Evolutionary conservation across 2,113 vertebrate genomes (phyloP), one percentile per base, ranked within the genome.

Genomic region (Caloenas nicobarica): DNA sequence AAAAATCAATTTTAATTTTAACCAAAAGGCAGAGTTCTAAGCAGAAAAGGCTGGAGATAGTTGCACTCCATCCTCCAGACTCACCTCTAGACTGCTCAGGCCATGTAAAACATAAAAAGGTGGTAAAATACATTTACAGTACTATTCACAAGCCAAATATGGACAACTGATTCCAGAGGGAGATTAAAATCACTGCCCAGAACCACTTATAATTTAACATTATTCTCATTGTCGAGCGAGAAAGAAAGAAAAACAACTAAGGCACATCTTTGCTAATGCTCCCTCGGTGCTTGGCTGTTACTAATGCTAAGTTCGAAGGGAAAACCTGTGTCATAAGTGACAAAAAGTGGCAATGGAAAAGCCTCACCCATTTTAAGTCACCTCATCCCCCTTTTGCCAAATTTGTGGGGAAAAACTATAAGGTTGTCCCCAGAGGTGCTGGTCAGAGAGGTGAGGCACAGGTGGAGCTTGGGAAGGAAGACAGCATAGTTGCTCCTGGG

Each of bases 1-100:
- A 89, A 96, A 93, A 95, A 76, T 89, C 31, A 44, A 22, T 93
- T 65, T 86, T 91, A 81, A 50, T 92, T 92, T 96, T 96, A 91
- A 91, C 77, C 54, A 74, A 95, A 96, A 88, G 48, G 28, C 72
- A 83, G 51, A 69, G 34, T 76, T 95, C 61, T 79, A 88, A 91
- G 50, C 61, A 81, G 78, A 78, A 93, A 73, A 93, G 40, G 26
- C 70, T 81, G 91, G 68, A 91, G 76, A 60, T n/a, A 56, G 33
- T 74, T 29, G 14, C 88, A 72, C 26, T 72, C 61, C 25, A 5
- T 81, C 76, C 58, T 88, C 31, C 57, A 68, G 53, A n/a, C 34
- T 81, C 19, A 17, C 5, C 57, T 82, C 50, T 18, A 54, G 60
- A 62, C 36, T 60, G 46, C 77, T 69, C 13, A 10, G 74, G 79